Evolutionary conservation across 2,113 vertebrate genomes (phyloP), one percentile per base, ranked within the genome.

Genomic region (Prietella phreatophila): DNA sequence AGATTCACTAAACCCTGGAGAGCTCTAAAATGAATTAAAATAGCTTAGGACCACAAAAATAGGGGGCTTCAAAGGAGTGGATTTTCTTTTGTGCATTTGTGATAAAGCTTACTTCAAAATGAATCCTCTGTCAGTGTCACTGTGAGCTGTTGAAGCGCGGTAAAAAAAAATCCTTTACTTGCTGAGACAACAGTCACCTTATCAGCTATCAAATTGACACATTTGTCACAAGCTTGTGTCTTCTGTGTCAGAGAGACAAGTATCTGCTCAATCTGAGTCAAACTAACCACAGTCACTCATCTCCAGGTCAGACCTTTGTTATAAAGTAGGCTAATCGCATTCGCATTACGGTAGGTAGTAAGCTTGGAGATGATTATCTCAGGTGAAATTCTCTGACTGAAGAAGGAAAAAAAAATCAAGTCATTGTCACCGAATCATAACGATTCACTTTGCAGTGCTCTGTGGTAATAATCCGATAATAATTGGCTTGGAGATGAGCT

Each of bases 1-100:
- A 91, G 92, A 92, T 92, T 89, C 86, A 33, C 84, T 81, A 89
- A 88, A 89, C 90, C 87, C 88, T 30, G 60, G 91, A 91, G 91
- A 91, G 85, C 53, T 86, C 85, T 69, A 86, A 89, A 87, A 91
- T 88, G 91, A 91, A 91, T 89, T 90, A 89, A 91, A 85, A 82
- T 84, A 86, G 81, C 88, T 85, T 89, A 88, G 89, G 84, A 88
- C 87, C 83, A 84, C 88, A 87, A 71, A 88, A 90, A 89, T 84
- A 89, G 73, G 85, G 69, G 76, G 61, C 85, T 86, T 90, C 85
- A 89, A 90, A 92, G 83, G 79, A 30, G 53, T 53, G 53, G 83
- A 56, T 83, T 85, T 82, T 61, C 80, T 76, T 86, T 90, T 73
- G 55, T 83, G 85, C 83, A 56, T 88, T 88, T 73, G 30, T 84